Evolutionary conservation across 2,888 invertebrate species (phyloP).

Genomic region (Xanthorhoe spadicearia): DNA sequence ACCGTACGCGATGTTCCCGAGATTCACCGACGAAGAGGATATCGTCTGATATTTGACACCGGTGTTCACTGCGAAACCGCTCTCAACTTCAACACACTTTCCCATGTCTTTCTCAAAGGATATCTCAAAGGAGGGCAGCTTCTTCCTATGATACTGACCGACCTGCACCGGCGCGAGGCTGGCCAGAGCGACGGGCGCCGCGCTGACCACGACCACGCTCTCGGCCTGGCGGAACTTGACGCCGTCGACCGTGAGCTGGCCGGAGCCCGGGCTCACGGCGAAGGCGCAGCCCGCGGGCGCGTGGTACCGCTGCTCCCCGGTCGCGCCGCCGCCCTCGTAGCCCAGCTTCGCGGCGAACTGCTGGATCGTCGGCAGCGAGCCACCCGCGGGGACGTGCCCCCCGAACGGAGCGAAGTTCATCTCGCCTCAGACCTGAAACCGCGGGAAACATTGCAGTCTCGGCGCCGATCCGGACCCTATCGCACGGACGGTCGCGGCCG

Average conservation of each 20-base stretch:
- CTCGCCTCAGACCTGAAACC: constrained; percentile 57
- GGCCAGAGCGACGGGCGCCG: constrained; percentile 74
- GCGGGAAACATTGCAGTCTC: constrained; percentile 52
- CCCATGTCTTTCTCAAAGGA: constrained; percentile 30
- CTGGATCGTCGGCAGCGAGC: constrained; percentile 91
- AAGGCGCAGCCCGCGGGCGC: constrained; percentile 61
- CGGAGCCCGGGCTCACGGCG: constrained; percentile 62
- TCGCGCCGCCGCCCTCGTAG: constrained; percentile 70
- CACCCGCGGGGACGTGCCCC: constrained; percentile 90
- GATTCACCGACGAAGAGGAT: constrained; percentile 75
- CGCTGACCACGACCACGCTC: constrained; percentile 79
- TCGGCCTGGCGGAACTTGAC: constrained; percentile 86
- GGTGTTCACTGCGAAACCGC: constrained; percentile 65
- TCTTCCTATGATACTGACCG: constrained; percentile 53
- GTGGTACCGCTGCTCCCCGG: constrained; percentile 77
- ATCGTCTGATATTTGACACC: constrained; percentile 82
- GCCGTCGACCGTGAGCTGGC: constrained; percentile 70
- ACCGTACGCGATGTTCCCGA: constrained; percentile 77
- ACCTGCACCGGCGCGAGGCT: constrained; percentile 76
- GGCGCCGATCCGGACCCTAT: constrained; percentile 42
- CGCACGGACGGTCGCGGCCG: constrained; percentile 55
- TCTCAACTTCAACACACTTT: constrained; percentile 19
- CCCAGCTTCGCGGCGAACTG: constrained; percentile 92
- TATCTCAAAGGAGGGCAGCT: constrained; percentile 31
- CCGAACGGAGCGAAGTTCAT: constrained; percentile 96